Evolutionary conservation across 2,888 invertebrate species (phyloP).

Genomic region (Microctonus aethiopoides): DNA sequence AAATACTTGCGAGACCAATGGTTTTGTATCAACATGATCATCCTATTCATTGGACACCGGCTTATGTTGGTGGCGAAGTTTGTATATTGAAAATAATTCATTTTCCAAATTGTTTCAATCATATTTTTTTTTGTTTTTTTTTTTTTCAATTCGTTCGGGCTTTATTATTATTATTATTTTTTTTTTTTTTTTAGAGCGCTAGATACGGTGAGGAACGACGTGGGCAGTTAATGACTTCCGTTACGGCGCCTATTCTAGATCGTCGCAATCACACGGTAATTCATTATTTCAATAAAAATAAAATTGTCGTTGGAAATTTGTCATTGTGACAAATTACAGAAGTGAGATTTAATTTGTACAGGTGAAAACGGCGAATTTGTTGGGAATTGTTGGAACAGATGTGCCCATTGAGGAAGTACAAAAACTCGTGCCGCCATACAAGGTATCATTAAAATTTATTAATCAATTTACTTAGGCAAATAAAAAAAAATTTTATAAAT

Average conservation of each 20-base stretch:
- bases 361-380: conserved; percentile 89
- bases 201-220: conserved; percentile 76
- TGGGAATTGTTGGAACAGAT: conserved; percentile 98
- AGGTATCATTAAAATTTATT: conserved; percentile 71
- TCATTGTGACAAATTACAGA: conserved; percentile 17
- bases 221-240: conserved; percentile 90
- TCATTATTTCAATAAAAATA: conserved; percentile 5
- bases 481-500: not conserved
- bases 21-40: conserved; percentile 93
- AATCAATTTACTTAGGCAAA: conserved; percentile 15
- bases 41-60: conserved; percentile 95
- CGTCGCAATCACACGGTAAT: conserved; percentile 86
- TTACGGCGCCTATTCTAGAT: conserved; percentile 95
- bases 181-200: conserved; percentile 71
- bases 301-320: not conserved
- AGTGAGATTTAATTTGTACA: conserved; percentile 61
- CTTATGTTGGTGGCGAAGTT: conserved; percentile 86
- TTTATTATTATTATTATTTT: not conserved
- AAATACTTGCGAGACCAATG: conserved; percentile 95
- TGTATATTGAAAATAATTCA: not conserved
- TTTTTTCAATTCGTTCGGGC: not conserved
- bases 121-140: not conserved
- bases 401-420: conserved; percentile 95
- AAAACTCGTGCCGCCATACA: conserved; percentile 93
- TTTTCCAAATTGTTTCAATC: not conserved